A percentile compares a stretch with the other conserved stretches of the same genome.
phyloP scores from a whole-genome alignment of 30 jellyfish, hydroid and myxozoan genomes.

The Aurelia aurita complex sp. Pacific region DNA sequence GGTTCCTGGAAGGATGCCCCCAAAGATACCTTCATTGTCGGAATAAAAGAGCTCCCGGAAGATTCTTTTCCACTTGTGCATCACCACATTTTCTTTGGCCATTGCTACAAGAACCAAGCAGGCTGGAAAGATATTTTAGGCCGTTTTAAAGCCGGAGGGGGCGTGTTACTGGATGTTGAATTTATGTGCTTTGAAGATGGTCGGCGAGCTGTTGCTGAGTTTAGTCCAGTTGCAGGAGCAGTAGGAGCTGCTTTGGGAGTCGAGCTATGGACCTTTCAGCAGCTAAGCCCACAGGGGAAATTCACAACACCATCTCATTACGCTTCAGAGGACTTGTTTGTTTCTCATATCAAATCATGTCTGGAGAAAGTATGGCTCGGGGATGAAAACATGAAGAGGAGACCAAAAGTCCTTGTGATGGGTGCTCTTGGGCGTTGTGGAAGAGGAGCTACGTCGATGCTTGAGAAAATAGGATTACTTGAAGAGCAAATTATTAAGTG shows the following conservation, averaged over 20 bases:
- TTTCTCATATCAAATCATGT: conserved; percentile 36
- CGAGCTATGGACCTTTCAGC: conserved; percentile 63
- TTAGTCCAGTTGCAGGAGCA: conserved; percentile 75
- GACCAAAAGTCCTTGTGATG: conserved; percentile 64
- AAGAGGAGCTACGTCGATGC: conserved; percentile 62
- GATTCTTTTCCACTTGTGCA: conserved; percentile 63
- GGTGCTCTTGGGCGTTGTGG: conserved; percentile 89
- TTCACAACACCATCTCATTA: conserved; percentile 41
- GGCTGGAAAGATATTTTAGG: conserved; percentile 71
- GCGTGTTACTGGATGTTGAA: conserved; percentile 72
- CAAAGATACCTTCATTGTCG: conserved; percentile 56
- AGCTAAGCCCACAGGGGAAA: conserved; percentile 9
- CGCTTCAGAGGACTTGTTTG: conserved; percentile 47
- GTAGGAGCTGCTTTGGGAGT: conserved; percentile 78
- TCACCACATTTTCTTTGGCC: conserved; percentile 64
- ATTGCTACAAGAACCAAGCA: conserved; percentile 67
- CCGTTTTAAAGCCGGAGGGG: conserved; percentile 80
- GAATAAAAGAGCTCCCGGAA: conserved; percentile 64
- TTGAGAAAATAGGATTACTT: conserved; percentile 62
- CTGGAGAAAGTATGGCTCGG: conserved; percentile 22
- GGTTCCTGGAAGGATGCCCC: conserved; percentile 77
- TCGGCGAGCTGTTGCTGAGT: conserved; percentile 81
- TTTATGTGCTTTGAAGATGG: conserved; percentile 70
- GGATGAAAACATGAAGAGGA: conserved; percentile 1
- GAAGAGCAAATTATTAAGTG: conserved; percentile 39